A percentile compares a stretch with the other conserved stretches of the same genome.
phyloP scores from a whole-genome alignment of 2,113 vertebrate species.

The Psilopsiagon aurifrons region DNA sequence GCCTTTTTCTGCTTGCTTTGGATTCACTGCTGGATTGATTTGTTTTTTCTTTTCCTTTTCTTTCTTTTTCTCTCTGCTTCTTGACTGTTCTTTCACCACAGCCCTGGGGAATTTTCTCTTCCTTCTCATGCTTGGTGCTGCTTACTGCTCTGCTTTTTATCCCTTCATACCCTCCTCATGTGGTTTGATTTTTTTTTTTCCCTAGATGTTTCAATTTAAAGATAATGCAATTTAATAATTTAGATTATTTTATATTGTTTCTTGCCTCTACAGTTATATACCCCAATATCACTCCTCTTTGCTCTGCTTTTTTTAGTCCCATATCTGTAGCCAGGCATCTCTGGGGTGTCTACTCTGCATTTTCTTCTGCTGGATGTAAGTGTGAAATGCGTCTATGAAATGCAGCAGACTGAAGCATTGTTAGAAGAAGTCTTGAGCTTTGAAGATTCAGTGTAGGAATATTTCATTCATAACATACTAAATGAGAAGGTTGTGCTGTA shows the following conservation, averaged over 20 bases:
- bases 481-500: background rate
- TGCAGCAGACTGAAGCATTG: background rate
- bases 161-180: background rate
- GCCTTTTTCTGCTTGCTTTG: background rate
- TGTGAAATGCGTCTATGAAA: background rate
- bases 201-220: background rate
- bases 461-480: background rate
- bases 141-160: background rate
- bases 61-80: too few relatives aligned
- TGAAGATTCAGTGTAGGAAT: background rate
- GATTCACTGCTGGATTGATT: background rate
- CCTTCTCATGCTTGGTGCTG: background rate
- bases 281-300: background rate
- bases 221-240: background rate
- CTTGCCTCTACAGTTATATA: too few relatives aligned
- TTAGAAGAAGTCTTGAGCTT: background rate
- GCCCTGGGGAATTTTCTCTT: background rate
- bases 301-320: background rate
- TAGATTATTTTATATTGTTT: background rate
- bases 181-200: background rate
- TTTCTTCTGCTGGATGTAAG: too few relatives aligned
- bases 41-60: background rate
- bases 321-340: too few relatives aligned
- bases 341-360: background rate
- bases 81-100: background rate